Evolutionary conservation across 1,140 invertebrate species (phyloP), one percentile per base, ranked within the genome.

Genomic region (Lineus longissimus): DNA sequence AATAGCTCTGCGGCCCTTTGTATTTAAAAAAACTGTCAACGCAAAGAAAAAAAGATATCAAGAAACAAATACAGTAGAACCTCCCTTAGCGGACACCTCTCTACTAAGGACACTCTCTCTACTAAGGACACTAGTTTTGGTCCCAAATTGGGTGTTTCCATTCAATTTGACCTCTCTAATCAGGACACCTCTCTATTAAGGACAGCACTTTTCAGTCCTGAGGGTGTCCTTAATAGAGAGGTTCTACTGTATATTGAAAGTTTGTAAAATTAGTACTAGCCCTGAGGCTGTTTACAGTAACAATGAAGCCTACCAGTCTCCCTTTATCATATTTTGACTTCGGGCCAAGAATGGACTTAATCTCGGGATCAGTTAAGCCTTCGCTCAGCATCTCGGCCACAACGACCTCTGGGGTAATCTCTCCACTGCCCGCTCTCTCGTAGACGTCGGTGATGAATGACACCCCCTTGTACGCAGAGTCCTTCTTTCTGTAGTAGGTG

Each of bases 391-490:
- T 4, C 70, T 88, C 86, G 66, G 85, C 86, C 62, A 90, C 88
- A 4, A 98, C 86, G 71, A 88, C 84, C 2, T 86, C 84, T 0
- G 88, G 78, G 9, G 83, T 84, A 0, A 91, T 77, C 47, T 85
- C 79, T 58, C 84, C 72, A 30, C 69, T 65, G 33, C 70, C 74
- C 1, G 65, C 67, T 33, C 74, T 76, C 22, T 80, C 78, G 73
- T 81, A 85, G 82, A 92, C 88, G 82, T 92, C 89, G 17, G 90
- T 90, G 29, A 95, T 84, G 76, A 95, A 95, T 64, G 88, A 87
- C 11, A 95, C 81, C 1, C 90, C 92, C 58, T 89, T 86, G 1
- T 87, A 79, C 72, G 87, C 86, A n/a, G 71, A 31, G 54, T 66
- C 65, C 40, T 79, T 68, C 78, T 90, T 87, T 79, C 94, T 74